Conservation (phyloP, 1,140 invertebrate species). For the Aricia agestis region DNA sequence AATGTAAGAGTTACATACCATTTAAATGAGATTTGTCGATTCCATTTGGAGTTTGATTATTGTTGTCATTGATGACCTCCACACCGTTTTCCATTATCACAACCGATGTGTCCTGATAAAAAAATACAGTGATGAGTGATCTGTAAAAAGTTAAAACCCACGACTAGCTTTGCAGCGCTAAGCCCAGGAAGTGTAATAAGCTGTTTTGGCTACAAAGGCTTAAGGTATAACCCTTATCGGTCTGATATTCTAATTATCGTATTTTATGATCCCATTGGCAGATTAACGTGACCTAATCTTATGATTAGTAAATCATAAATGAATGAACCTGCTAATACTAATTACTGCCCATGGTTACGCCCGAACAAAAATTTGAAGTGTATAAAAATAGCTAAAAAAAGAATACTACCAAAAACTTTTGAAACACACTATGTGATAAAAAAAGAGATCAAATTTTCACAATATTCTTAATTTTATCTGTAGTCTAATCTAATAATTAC, state of each 20-base stretch:
- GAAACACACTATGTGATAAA: too few species aligned
- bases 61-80: slow-evolving; percentile 48
- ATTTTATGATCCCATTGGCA: neutral
- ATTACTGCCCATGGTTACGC: too few species aligned
- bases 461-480: too few species aligned
- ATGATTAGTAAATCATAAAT: neutral
- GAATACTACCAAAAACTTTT: too few species aligned
- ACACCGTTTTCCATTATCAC: slow-evolving; percentile 54
- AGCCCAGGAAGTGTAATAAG: neutral
- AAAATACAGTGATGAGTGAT: neutral
- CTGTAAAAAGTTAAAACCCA: neutral
- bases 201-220: neutral
- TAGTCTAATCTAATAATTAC: too few species aligned
- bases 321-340: too few species aligned
- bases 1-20: too few species aligned
- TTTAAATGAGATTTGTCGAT: slow-evolving; percentile 44
- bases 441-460: too few species aligned
- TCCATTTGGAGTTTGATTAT: slow-evolving; percentile 51
- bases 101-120: slow-evolving; percentile 35
- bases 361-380: too few species aligned
- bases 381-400: too few species aligned
- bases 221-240: neutral
- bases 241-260: neutral
- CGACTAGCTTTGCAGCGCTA: neutral
- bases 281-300: neutral